These are phyloP conservation scores for Karalla daura DNA, from an alignment of 2,797 vertebrate genomes.

Conservation along the genomic window DNA sequence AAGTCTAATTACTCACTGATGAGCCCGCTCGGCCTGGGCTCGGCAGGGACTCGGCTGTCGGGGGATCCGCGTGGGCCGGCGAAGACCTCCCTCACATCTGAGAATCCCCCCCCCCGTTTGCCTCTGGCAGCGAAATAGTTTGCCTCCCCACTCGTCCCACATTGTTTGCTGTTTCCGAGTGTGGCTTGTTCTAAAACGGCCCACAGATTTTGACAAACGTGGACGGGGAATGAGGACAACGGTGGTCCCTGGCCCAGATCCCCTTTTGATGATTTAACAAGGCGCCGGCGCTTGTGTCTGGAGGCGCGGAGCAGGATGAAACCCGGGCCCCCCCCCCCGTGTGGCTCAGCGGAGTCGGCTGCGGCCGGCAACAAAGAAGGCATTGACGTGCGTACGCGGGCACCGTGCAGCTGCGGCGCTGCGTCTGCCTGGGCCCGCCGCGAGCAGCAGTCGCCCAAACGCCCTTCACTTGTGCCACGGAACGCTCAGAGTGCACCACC, in stretches of 20 bases:
- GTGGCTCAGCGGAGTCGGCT: slow-evolving; percentile 37
- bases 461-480: slow-evolving; percentile 22
- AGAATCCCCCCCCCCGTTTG: slow-evolving; percentile 5
- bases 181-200: neutral
- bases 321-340: slow-evolving; percentile 28
- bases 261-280: slow-evolving; percentile 2
- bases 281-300: slow-evolving; percentile 13
- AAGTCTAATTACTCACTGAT: slow-evolving; percentile 41
- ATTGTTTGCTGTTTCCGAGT: neutral
- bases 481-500: no score
- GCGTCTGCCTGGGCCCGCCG: slow-evolving; percentile 12
- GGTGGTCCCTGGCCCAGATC: slow-evolving; percentile 6
- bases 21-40: slow-evolving; percentile 3
- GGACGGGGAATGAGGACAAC: slow-evolving; percentile 1
- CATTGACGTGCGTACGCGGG: slow-evolving; percentile 42
- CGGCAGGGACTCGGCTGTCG: neutral
- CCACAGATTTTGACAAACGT: slow-evolving; percentile 2
- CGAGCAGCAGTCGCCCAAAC: neutral
- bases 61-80: neutral
- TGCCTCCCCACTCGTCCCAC: neutral
- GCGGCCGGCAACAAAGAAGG: slow-evolving; percentile 50
- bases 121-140: neutral
- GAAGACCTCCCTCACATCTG: slow-evolving; percentile 3
- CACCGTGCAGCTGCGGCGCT: slow-evolving; percentile 39
- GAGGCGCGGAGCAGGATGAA: slow-evolving; percentile 21